These are phyloP conservation scores for Pseudorasbora parva DNA, from an alignment of 2,113 vertebrate species.

Conservation along the genomic window DNA sequence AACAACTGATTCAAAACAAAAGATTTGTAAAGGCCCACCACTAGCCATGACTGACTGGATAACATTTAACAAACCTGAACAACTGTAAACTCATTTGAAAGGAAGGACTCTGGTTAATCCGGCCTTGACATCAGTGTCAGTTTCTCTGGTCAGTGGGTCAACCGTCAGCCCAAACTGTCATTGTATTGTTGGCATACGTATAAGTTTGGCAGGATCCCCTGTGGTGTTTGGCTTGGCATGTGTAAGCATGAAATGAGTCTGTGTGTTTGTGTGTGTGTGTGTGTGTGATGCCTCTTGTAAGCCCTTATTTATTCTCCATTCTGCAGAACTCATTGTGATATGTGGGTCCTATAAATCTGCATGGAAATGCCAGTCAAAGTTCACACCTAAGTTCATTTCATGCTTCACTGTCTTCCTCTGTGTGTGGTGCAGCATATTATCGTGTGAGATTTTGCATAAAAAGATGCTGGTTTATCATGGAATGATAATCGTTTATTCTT, in stretches of 20 bases:
- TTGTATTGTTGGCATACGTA: background rate
- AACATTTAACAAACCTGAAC: background rate
- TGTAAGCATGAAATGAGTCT: background rate
- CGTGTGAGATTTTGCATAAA: constrained; percentile 20
- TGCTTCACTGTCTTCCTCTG: constrained; percentile 68
- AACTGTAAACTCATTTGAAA: background rate
- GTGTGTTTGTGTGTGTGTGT: background rate
- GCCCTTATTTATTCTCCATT: constrained; percentile 66
- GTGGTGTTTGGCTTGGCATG: constrained; percentile 15
- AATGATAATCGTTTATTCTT: constrained; percentile 10
- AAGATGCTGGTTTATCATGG: constrained; percentile 27
- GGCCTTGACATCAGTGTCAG: constrained; percentile 19
- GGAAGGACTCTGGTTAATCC: background rate
- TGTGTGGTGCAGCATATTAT: constrained; percentile 57
- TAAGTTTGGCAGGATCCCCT: background rate
- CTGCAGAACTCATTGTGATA: constrained; percentile 64
- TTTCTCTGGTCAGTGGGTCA: constrained; percentile 8
- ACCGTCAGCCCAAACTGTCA: background rate
- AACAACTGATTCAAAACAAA: too few species aligned
- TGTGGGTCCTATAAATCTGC: constrained; percentile 72
- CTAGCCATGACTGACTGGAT: background rate
- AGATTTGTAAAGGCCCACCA: too few species aligned
- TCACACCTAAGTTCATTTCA: constrained; percentile 77
- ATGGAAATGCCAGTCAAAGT: constrained; percentile 76
- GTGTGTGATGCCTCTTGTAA: constrained; percentile 49